phyloP scores from a whole-genome alignment of 2,113 vertebrate species.

The Lontra canadensis region DNA sequence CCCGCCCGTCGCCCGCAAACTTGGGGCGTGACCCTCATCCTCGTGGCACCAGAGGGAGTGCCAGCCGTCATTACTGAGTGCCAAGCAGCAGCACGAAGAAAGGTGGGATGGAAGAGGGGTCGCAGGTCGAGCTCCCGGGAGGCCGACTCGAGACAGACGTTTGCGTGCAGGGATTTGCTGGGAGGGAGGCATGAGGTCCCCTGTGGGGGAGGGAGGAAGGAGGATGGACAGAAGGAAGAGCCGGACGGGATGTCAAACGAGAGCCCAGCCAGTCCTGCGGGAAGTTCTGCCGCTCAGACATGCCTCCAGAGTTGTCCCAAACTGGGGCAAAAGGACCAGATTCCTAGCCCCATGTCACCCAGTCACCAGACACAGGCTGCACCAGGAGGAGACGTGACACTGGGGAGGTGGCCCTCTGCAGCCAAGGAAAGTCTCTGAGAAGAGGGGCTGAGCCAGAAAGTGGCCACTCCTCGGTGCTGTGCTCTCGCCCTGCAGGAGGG shows the following conservation, averaged over 20 bases:
- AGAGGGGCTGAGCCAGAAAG: background rate
- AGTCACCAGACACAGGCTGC: background rate
- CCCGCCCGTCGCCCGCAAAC: background rate
- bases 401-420: background rate
- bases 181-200: background rate
- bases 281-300: background rate
- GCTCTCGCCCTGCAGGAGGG: background rate
- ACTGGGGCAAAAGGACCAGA: background rate
- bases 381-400: background rate
- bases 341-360: rapidly evolving
- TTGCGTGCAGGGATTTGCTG: background rate
- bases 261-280: background rate
- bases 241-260: background rate
- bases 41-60: rapidly evolving
- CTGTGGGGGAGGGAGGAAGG: background rate
- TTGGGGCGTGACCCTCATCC: background rate
- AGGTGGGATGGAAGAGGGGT: background rate
- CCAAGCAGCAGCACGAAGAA: background rate
- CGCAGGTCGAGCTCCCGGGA: background rate
- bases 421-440: background rate
- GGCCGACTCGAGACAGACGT: background rate
- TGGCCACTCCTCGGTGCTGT: background rate
- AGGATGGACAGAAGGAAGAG: background rate
- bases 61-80: background rate
- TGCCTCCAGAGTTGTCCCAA: background rate